These are phyloP conservation scores for Thalassoma bifasciatum DNA, from an alignment of 2,113 vertebrate genomes.

Conservation along the genomic window DNA sequence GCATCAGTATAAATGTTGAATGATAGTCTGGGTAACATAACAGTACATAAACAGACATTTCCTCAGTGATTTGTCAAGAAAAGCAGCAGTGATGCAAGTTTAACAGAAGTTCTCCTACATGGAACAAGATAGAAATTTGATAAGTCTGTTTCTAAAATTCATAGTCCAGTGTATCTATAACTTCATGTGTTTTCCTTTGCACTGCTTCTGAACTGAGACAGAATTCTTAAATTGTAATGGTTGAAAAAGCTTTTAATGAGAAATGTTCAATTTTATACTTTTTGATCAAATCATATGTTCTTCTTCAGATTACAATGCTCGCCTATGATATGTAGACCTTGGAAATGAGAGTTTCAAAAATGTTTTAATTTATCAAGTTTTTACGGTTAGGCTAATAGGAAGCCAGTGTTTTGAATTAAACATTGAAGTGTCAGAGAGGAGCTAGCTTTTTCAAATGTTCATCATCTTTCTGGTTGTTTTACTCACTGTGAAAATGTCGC, in stretches of 20 bases:
- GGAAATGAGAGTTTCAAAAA: background rate
- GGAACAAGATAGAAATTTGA: background rate
- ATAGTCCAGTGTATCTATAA: too few relatives aligned
- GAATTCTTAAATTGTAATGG: background rate
- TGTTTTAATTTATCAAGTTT: background rate
- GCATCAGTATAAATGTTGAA: background rate
- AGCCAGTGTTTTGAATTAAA: background rate
- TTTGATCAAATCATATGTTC: too few relatives aligned
- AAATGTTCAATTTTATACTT: too few relatives aligned
- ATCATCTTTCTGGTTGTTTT: background rate
- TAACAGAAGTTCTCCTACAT: background rate
- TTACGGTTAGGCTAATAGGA: background rate
- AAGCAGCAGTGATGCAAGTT: background rate
- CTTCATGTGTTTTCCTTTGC: background rate
- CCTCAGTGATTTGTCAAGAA: background rate
- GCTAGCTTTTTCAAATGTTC: background rate
- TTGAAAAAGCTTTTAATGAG: too few relatives aligned
- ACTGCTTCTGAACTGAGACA: background rate
- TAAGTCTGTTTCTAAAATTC: background rate
- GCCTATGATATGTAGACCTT: too few relatives aligned
- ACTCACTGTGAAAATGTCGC: conserved; percentile 90
- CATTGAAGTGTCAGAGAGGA: background rate
- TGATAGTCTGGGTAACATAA: background rate
- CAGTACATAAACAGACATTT: background rate
- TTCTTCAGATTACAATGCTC: too few relatives aligned